These are phyloP conservation scores for Yponomeuta plumbellus DNA, from an alignment of 2,888 invertebrate species.

Conservation along the genomic window DNA sequence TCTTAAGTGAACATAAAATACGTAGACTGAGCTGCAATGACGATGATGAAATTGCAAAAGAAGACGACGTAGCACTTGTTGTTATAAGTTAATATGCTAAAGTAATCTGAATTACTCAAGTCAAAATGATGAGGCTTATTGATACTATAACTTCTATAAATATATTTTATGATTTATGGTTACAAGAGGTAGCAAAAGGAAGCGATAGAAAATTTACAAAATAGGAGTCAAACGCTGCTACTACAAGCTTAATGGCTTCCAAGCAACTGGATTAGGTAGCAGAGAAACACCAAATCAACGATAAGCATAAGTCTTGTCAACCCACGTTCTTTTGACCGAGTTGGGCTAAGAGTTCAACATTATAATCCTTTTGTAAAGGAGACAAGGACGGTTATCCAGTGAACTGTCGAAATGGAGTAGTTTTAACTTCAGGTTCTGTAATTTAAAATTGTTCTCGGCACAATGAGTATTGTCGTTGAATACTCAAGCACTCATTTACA, in stretches of 20 bases:
- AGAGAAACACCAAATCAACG: slow-evolving; percentile 68
- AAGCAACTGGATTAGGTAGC: slow-evolving; percentile 71
- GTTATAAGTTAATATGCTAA: no score
- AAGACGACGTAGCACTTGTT: not conserved
- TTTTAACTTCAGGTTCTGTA: slow-evolving; percentile 27
- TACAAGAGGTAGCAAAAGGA: not conserved
- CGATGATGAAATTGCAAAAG: slow-evolving; percentile 26
- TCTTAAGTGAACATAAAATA: slow-evolving; percentile 41
- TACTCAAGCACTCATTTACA: slow-evolving; percentile 14
- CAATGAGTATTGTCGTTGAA: slow-evolving; percentile 32
- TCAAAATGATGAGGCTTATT: no score
- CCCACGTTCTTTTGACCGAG: slow-evolving; percentile 46
- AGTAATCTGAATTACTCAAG: no score
- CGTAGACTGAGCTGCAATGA: slow-evolving; percentile 14
- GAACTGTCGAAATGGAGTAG: slow-evolving; percentile 14
- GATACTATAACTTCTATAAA: no score
- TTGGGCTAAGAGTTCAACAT: slow-evolving; percentile 8
- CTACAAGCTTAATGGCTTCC: slow-evolving; percentile 67
- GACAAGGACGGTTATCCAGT: slow-evolving; percentile 27
- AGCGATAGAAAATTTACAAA: slow-evolving; percentile 29
- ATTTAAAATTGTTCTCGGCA: slow-evolving; percentile 31
- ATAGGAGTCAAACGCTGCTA: slow-evolving; percentile 56
- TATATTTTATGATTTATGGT: not conserved
- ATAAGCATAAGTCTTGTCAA: slow-evolving; percentile 70
- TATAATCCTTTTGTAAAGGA: slow-evolving; percentile 33